Conservation (phyloP, 2,113 vertebrate species). For the Sterna hirundo region DNA sequence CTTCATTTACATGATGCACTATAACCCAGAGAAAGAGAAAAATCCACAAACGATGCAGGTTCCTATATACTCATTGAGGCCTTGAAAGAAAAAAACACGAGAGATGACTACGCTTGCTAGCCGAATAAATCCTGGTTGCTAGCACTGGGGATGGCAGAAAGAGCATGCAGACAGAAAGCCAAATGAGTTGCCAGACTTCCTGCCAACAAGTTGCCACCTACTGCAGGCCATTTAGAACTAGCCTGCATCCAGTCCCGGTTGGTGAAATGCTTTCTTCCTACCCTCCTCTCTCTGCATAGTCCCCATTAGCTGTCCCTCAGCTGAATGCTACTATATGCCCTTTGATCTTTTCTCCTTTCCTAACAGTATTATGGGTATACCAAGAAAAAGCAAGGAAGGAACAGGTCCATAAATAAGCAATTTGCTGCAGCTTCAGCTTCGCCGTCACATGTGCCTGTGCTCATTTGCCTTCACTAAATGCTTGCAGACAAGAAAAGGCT, state of each 20-base stretch:
- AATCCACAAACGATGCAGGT: background rate
- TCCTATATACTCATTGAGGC: background rate
- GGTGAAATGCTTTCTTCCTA: background rate
- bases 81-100: background rate
- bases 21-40: background rate
- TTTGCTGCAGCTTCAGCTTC: background rate
- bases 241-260: accelerated
- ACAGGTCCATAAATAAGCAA: background rate
- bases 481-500: background rate
- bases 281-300: accelerated
- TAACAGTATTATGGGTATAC: background rate
- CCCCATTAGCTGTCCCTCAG: background rate
- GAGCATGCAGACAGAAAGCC: background rate
- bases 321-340: background rate
- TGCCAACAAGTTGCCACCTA: accelerated
- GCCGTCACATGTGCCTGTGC: background rate
- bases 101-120: background rate
- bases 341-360: background rate
- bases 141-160: background rate
- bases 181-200: background rate
- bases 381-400: background rate
- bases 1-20: background rate
- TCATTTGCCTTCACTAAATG: background rate
- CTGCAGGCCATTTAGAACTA: background rate
- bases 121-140: background rate